phyloP scores from a whole-genome alignment of 1,140 invertebrate genomes.

The Dendrolimus punctatus region DNA sequence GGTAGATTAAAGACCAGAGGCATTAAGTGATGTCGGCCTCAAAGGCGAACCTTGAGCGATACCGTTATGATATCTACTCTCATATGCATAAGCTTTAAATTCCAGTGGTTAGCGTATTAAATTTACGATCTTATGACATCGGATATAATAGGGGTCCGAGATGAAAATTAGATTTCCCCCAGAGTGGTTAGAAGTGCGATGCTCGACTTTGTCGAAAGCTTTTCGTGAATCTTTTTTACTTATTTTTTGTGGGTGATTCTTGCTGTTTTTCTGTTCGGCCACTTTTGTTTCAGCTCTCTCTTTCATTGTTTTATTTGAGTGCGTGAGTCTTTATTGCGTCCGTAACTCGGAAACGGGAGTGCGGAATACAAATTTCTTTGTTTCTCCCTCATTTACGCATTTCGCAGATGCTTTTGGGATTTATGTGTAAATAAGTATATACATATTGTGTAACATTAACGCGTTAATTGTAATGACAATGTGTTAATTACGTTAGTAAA shows the following conservation, averaged over 20 bases:
- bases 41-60: slow-evolving; percentile 20
- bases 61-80: slow-evolving; percentile 30
- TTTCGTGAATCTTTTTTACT: slow-evolving; percentile 23
- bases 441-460: no score
- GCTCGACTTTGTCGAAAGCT: slow-evolving; percentile 52
- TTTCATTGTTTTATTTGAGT: slow-evolving; percentile 39
- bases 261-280: slow-evolving; percentile 44
- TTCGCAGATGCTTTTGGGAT: slow-evolving; percentile 8
- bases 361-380: slow-evolving; percentile 16
- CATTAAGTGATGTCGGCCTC: slow-evolving; percentile 36
- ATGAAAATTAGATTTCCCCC: slow-evolving; percentile 63
- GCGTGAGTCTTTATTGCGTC: slow-evolving; percentile 26
- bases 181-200: slow-evolving; percentile 39
- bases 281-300: slow-evolving; percentile 35
- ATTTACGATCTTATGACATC: slow-evolving; percentile 41
- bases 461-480: no score
- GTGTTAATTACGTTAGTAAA: no score
- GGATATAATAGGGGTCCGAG: slow-evolving; percentile 27
- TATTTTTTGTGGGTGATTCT: slow-evolving; percentile 33
- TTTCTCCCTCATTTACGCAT: slow-evolving; percentile 6
- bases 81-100: slow-evolving; percentile 48
- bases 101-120: slow-evolving; percentile 25
- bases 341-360: slow-evolving; percentile 19
- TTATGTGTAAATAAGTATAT: slow-evolving; percentile 1
- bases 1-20: slow-evolving; percentile 66